These are phyloP conservation scores for Ochotona princeps DNA, from an alignment of 2,113 vertebrate genomes.

Conservation along the genomic window DNA sequence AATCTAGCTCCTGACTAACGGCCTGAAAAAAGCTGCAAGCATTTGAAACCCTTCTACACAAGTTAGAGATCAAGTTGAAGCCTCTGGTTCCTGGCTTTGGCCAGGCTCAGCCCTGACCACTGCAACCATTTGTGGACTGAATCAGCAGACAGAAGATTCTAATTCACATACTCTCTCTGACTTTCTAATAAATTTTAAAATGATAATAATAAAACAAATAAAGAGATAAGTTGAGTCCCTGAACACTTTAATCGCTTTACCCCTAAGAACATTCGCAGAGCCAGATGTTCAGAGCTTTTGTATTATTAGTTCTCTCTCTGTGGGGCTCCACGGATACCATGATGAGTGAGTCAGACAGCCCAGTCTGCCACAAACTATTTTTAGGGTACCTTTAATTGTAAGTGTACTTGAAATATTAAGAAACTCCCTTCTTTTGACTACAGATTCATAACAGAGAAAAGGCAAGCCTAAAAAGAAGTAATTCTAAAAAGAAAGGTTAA, in stretches of 20 bases:
- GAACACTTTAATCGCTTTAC: background rate
- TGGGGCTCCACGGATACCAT: background rate
- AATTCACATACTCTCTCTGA: too few species aligned
- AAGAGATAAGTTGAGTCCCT: background rate
- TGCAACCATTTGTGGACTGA: too few species aligned
- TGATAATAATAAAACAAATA: too few species aligned
- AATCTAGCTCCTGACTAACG: too few species aligned
- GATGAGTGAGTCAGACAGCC: background rate
- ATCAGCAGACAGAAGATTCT: too few species aligned
- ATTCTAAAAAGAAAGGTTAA: background rate
- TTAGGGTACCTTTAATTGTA: slow-evolving; percentile 2
- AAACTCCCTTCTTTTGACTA: background rate
- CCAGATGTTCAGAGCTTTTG: background rate
- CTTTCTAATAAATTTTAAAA: too few species aligned
- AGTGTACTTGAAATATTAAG: slow-evolving; percentile 39
- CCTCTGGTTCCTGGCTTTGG: too few species aligned
- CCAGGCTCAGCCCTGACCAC: too few species aligned
- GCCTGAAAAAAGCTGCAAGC: too few species aligned
- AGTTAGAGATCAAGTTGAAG: too few species aligned
- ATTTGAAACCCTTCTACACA: too few species aligned
- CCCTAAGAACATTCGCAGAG: background rate
- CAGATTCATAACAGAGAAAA: background rate
- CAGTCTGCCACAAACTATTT: background rate
- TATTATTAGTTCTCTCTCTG: background rate
- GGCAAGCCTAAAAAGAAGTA: background rate